A percentile compares a stretch with the other conserved stretches of the same genome.
Conservation (phyloP, 2,888 invertebrate genomes). For the Catocala sponsa region DNA sequence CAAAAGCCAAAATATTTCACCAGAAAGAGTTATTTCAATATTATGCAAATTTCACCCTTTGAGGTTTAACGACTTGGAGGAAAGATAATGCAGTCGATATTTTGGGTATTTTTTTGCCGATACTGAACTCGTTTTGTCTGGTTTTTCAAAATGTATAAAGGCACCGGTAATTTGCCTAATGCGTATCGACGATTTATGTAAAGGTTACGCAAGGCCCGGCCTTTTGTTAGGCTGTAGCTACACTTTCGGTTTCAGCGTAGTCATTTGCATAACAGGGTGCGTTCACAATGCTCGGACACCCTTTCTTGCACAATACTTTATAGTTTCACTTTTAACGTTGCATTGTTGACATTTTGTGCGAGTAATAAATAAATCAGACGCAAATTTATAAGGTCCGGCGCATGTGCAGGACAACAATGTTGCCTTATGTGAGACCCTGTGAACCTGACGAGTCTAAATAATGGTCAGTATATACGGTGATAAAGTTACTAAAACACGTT, state of each 20-base stretch:
- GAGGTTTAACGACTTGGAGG: slow-evolving; percentile 52
- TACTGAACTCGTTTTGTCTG: slow-evolving; percentile 66
- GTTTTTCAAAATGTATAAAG: slow-evolving; percentile 67
- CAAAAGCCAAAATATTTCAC: slow-evolving; percentile 82
- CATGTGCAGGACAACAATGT: slow-evolving; percentile 75
- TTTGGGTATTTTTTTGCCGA: slow-evolving; percentile 66
- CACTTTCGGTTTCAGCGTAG: slow-evolving; percentile 86
- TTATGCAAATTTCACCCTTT: slow-evolving; percentile 80
- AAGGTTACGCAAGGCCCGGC: slow-evolving; percentile 74
- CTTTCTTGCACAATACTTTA: slow-evolving; percentile 77
- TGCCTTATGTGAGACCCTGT: slow-evolving; percentile 57
- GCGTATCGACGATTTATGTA: slow-evolving; percentile 85
- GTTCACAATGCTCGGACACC: slow-evolving; percentile 76
- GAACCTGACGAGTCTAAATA: slow-evolving; percentile 55
- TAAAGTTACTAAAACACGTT: slow-evolving; percentile 42
- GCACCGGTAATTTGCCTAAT: slow-evolving; percentile 78
- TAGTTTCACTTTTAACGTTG: slow-evolving; percentile 84
- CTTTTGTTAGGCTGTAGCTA: slow-evolving; percentile 66
- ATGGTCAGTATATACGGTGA: slow-evolving; percentile 54
- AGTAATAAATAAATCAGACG: slow-evolving; percentile 86
- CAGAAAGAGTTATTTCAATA: slow-evolving; percentile 63
- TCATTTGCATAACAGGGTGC: slow-evolving; percentile 84
- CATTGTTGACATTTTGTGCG: slow-evolving; percentile 83
- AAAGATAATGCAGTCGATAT: slow-evolving; percentile 67
- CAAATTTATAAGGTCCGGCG: slow-evolving; percentile 78